These are phyloP conservation scores for Sebastes fasciatus DNA, from an alignment of 2,113 vertebrate species.

Conservation along the genomic window DNA sequence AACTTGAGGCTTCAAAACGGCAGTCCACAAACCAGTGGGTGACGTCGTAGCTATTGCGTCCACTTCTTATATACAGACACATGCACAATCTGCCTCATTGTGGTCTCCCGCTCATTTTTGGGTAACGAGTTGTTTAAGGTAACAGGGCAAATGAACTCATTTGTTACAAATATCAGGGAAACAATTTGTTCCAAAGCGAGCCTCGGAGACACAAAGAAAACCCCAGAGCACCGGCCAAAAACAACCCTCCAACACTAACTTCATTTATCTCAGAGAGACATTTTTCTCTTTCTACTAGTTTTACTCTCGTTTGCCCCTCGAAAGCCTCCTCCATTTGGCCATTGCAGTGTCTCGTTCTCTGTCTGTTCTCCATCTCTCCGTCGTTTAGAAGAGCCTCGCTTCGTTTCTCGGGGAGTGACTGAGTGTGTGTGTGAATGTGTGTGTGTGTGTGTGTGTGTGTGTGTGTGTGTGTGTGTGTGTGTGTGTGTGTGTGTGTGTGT, in stretches of 20 bases:
- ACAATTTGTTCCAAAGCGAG: conserved; percentile 50
- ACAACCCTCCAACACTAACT: background rate
- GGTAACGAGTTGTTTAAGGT: conserved; percentile 46
- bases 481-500: conserved; percentile 24
- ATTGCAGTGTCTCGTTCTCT: background rate
- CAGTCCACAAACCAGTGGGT: too few species aligned
- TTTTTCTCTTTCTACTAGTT: conserved; percentile 3
- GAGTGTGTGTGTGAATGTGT: conserved; percentile 20
- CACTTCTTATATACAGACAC: too few species aligned
- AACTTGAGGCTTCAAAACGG: too few species aligned
- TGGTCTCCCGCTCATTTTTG: background rate
- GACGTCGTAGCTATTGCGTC: too few species aligned
- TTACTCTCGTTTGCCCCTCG: conserved; percentile 4
- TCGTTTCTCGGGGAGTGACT: background rate
- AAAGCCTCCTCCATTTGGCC: background rate
- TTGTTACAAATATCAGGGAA: conserved; percentile 37
- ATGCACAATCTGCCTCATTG: too few species aligned
- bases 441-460: conserved; percentile 34
- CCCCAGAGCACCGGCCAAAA: conserved; percentile 1
- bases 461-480: conserved; percentile 34
- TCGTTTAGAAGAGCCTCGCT: conserved; percentile 36
- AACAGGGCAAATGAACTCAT: conserved; percentile 42
- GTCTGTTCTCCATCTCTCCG: conserved; percentile 31
- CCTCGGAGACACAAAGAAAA: conserved; percentile 5
- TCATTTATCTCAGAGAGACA: conserved; percentile 13